These are phyloP conservation scores for Acanthurus lineatus DNA, from an alignment of 2,797 vertebrate genomes.

Conservation along the genomic window DNA sequence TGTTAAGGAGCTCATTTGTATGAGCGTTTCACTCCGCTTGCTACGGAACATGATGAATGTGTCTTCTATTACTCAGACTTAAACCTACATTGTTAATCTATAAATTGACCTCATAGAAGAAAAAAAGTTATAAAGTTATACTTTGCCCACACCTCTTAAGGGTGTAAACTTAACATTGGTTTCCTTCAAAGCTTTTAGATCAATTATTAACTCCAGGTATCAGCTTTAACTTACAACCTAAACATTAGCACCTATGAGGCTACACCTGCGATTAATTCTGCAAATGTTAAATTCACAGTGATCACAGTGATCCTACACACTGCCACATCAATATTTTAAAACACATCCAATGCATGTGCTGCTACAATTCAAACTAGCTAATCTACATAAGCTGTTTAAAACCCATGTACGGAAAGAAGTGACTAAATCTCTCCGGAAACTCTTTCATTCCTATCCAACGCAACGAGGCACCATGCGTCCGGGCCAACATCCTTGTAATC, in stretches of 20 bases:
- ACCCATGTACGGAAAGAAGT: slow-evolving; percentile 41
- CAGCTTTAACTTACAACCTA: not conserved
- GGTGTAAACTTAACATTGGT: not conserved
- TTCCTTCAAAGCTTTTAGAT: not conserved
- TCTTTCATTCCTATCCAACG: slow-evolving; percentile 43
- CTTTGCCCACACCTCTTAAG: not conserved
- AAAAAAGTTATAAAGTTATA: not conserved
- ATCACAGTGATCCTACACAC: not conserved
- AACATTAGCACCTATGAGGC: not conserved
- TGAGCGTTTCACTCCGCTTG: not conserved
- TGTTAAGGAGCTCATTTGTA: not conserved
- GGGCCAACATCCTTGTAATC: slow-evolving; percentile 58
- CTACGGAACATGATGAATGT: not conserved
- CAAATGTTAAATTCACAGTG: not conserved
- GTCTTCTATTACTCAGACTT: not conserved
- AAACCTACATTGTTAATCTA: not conserved
- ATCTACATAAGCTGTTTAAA: slow-evolving; percentile 42
- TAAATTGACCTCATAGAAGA: not conserved
- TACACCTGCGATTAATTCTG: not conserved
- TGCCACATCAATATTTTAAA: not conserved
- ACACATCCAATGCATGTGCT: not conserved
- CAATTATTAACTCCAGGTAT: not conserved
- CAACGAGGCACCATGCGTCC: slow-evolving; percentile 30
- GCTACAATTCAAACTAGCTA: slow-evolving; percentile 13
- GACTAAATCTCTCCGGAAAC: slow-evolving; percentile 49